Base-by-base conservation (phyloP, 2,797 vertebrate species). In the Crenichthys baileyi region DNA sequence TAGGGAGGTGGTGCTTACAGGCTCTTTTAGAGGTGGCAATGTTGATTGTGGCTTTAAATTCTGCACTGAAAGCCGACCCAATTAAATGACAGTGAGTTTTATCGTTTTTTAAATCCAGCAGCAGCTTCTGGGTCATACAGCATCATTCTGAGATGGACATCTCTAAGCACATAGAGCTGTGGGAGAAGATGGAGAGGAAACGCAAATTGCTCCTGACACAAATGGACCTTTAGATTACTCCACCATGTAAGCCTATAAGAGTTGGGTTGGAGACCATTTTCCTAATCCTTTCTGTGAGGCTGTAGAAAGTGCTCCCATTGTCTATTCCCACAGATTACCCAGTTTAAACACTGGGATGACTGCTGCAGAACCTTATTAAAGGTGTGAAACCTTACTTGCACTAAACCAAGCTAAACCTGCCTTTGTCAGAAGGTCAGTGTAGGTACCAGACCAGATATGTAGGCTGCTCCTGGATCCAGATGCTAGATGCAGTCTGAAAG, bases 181-280 rank as follows among this genome's bases (percentile, higher is more conserved):
- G 89, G 94, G 92, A 94, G 90, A 85, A 91, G 85, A 89, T 77
- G 5, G 82, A 94, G 86, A 76, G 91, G 92, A 93, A 94, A 95
- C 94, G 90, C 89, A 92, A 94, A 94, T 87, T 91, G 82, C 46
- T 4, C 83, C 90, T 22, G 77, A 93, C 88, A 89, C 86, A 94
- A 90, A 89, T 72, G 71, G 65, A 82, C 86, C 70, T 86, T 80
- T 87, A 55, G 76, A 73, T 56, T 89, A 29, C 88, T 93, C 90
- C 91, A 85, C 83, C 56, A 18, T 78, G 75, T 85, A 88, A 92
- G 89, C 88, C 88, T 84, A 85, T 89, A 92, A 93, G 92, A 91
- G 82, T 93, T 85, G 89, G 89, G 86, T 87, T 84, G 79, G 78
- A 87, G 83, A 93, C 85, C 87, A 87, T 87, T 92, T 94, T 93